phyloP scores from a whole-genome alignment of 1,140 invertebrate genomes.

The Drosophila pseudoobscura region DNA sequence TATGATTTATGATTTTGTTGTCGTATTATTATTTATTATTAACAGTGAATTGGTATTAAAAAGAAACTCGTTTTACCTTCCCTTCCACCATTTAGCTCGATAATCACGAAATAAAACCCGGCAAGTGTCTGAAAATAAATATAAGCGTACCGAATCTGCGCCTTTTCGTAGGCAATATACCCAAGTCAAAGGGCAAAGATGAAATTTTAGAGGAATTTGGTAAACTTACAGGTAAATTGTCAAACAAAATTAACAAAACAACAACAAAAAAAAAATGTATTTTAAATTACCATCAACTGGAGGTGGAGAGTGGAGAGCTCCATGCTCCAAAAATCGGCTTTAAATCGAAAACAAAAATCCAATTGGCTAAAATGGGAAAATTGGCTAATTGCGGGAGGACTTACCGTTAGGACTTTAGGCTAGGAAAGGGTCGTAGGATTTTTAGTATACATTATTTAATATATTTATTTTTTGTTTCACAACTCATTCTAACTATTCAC shows the following conservation, averaged over 20 bases:
- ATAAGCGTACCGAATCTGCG: constrained; percentile 99
- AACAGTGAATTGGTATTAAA: constrained; percentile 78
- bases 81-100: constrained; percentile 92
- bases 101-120: constrained; percentile 99
- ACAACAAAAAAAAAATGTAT: constrained; percentile 77
- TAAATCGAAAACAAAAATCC: constrained; percentile 81
- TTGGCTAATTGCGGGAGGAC: constrained; percentile 54
- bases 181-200: constrained; percentile 99
- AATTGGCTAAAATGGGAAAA: constrained; percentile 69
- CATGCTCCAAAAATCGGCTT: constrained; percentile 60
- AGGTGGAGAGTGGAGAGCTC: constrained; percentile 15
- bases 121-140: constrained; percentile 99
- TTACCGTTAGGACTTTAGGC: constrained; percentile 13
- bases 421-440: constrained; percentile 23
- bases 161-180: constrained; percentile 99
- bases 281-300: constrained; percentile 63
- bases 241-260: constrained; percentile 85
- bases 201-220: constrained; percentile 99
- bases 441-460: constrained; percentile 12
- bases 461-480: constrained; percentile 29
- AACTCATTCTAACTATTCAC: constrained; percentile 44
- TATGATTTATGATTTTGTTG: constrained; percentile 19
- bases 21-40: constrained; percentile 57
- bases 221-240: constrained; percentile 98
- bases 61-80: constrained; percentile 79